A percentile compares a stretch with the other conserved stretches of the same genome.
Evolutionary conservation across 1,140 invertebrate genomes (phyloP).

Genomic region (Hycleus phaleratus): DNA sequence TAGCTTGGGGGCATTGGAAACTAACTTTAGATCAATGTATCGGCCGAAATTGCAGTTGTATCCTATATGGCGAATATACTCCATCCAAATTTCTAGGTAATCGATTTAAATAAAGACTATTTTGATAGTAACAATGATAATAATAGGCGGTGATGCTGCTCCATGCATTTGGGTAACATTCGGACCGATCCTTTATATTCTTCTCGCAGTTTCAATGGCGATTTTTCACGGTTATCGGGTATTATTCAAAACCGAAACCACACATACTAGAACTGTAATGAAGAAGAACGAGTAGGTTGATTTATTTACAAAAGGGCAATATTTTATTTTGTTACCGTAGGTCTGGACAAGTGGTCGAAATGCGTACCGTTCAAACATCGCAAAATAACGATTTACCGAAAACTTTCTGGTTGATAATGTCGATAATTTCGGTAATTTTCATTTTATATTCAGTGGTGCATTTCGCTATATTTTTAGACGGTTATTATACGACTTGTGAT

Average conservation of each 20-base stretch:
- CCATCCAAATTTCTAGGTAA: slow-evolving; percentile 43
- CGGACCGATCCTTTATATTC: slow-evolving; percentile 40
- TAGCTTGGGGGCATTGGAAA: slow-evolving; percentile 49
- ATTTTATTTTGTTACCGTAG: slow-evolving; percentile 16
- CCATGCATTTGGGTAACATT: slow-evolving; percentile 47
- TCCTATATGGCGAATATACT: slow-evolving; percentile 46
- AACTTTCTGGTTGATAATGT: slow-evolving; percentile 43
- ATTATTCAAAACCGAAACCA: slow-evolving; percentile 39
- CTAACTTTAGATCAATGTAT: slow-evolving; percentile 46
- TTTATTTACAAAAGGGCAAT: background rate
- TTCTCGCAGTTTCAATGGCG: slow-evolving; percentile 40
- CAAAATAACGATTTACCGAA: slow-evolving; percentile 26
- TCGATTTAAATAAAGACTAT: too few species aligned
- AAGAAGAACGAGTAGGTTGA: slow-evolving; percentile 33
- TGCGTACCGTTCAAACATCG: slow-evolving; percentile 36
- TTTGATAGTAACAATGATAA: too few species aligned
- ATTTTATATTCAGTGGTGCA: slow-evolving; percentile 44
- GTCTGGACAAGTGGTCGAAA: slow-evolving; percentile 38
- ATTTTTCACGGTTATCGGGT: slow-evolving; percentile 48
- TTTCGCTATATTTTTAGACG: slow-evolving; percentile 45
- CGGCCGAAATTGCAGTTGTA: slow-evolving; percentile 47
- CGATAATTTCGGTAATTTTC: slow-evolving; percentile 40
- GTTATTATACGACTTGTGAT: slow-evolving; percentile 48
- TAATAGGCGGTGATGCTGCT: slow-evolving; percentile 41
- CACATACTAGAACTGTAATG: slow-evolving; percentile 33